phyloP scores from a whole-genome alignment of 2,888 invertebrate genomes.

The Aphodius sticticus region DNA sequence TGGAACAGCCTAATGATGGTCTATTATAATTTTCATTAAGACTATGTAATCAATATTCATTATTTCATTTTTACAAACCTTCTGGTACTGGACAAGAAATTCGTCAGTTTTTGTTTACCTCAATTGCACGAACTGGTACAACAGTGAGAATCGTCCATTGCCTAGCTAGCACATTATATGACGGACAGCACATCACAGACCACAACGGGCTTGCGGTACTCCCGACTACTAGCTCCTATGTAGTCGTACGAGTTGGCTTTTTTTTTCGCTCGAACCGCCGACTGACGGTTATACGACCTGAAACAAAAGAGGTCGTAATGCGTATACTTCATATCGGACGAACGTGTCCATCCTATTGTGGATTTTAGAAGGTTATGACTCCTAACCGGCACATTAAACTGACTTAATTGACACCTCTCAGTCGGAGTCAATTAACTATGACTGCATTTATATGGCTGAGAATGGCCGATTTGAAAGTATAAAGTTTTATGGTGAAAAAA shows the following conservation, averaged over 20 bases:
- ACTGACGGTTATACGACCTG: slow-evolving; percentile 4
- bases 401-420: background rate
- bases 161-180: background rate
- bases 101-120: no score
- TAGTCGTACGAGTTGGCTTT: background rate
- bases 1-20: no score
- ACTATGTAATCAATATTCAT: no score
- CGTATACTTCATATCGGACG: background rate
- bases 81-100: no score
- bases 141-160: background rate
- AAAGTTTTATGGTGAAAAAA: no score
- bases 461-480: no score
- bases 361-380: background rate
- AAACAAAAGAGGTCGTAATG: background rate
- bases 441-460: background rate
- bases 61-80: no score
- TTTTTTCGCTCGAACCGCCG: background rate
- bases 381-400: background rate
- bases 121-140: background rate
- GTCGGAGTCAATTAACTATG: background rate
- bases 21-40: no score
- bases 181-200: background rate
- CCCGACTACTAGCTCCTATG: background rate
- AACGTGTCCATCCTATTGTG: background rate
- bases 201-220: background rate